Evolutionary conservation across 37 sponge, comb jelly and placozoan species (phyloP).

Genomic region (Diacarnus erythraeanus): DNA sequence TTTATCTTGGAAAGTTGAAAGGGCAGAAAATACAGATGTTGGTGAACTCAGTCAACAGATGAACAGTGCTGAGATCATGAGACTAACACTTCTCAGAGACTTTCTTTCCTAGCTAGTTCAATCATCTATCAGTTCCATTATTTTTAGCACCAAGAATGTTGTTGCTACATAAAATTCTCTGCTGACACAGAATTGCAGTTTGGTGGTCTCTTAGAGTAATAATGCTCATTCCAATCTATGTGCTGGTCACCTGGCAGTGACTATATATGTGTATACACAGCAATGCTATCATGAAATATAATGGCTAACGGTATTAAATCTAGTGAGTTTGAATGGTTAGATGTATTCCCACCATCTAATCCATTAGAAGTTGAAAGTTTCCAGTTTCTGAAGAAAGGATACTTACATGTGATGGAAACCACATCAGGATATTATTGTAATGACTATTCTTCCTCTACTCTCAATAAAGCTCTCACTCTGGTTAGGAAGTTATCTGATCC

Average conservation of each 20-base stretch:
- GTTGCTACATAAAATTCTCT: not conserved
- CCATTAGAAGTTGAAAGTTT: not conserved
- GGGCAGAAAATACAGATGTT: conserved; percentile 53
- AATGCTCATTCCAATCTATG: not conserved
- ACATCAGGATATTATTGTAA: not conserved
- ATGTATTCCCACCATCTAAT: not conserved
- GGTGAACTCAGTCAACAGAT: conserved; percentile 78
- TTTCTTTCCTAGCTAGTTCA: conserved; percentile 27
- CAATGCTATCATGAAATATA: not conserved
- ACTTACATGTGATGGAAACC: conserved; percentile 9
- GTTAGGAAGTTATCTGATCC: too few species aligned
- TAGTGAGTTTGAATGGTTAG: conserved; percentile 12
- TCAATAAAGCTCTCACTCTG: too few species aligned
- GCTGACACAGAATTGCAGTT: not conserved
- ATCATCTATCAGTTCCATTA: not conserved
- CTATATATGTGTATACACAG: not conserved
- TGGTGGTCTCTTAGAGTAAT: not conserved
- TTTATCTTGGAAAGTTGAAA: conserved; percentile 89
- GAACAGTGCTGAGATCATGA: conserved; percentile 59
- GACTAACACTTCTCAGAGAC: conserved; percentile 76
- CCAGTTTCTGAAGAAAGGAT: conserved; percentile 18
- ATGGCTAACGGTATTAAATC: not conserved
- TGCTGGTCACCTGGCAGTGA: not conserved
- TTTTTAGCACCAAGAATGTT: not conserved
- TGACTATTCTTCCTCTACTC: too few species aligned